Evolutionary conservation across 1,140 invertebrate species (phyloP), one percentile per base, ranked within the genome.

Genomic region (Drosophila sechellia): DNA sequence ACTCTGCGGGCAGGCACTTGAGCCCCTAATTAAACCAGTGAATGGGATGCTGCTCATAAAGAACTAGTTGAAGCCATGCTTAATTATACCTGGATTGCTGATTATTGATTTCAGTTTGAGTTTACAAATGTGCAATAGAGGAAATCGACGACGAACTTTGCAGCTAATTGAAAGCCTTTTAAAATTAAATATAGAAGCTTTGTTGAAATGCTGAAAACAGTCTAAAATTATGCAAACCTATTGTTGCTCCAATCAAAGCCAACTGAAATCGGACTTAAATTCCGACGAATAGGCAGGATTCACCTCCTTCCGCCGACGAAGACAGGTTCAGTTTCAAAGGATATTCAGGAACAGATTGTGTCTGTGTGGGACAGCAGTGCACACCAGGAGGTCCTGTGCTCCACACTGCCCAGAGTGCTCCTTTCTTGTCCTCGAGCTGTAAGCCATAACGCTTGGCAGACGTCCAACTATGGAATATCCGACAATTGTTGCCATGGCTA

Each of bases 361-460:
- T 39, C 42, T 56, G 66, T 48, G 34, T 22, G n/a, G 10, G 49
- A 46, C 49, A 46, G 49, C 64, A 70, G 4, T 6, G 40, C 66
- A 34, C 64, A 57, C 64, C 35, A 31, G 59, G 63, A 15, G 15
- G 40, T 56, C 39, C 25, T 42, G 37, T n/a, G 45, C 25, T 10
- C 31, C 31, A 31, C 31, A 4, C 13, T 2, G 17, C 37, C 27
- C n/a, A 11, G 22, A 34, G 50, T 37, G 43, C 31, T 39, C 39
- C 45, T 17, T 27, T 37, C 10, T 45, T 65, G 54, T 53, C 20
- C 68, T 79, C 15, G 37, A 48, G 54, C 20, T 43, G 48, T 25
- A 53, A 71, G 43, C 55, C 70, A 60, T 49, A 71, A 72, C 54
- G 66, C 61, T 78, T 85, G 81, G 81, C 81, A 86, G 78, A 46